A percentile compares a stretch with the other conserved stretches of the same genome.
Conservation (phyloP, 2,113 vertebrate genomes). For the Seriola dumerili region DNA sequence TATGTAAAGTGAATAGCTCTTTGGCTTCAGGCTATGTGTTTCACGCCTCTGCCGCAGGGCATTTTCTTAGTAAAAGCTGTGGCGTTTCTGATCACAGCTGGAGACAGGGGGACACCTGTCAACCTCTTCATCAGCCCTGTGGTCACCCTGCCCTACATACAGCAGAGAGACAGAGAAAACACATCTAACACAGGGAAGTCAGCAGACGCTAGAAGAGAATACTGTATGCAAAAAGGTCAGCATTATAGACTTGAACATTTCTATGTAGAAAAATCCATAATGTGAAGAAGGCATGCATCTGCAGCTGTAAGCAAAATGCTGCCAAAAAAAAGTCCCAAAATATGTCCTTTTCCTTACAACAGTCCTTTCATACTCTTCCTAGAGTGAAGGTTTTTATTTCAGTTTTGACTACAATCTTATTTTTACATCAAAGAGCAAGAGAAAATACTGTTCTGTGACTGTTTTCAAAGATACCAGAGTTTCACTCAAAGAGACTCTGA, state of each 20-base stretch:
- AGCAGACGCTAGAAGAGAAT: background rate
- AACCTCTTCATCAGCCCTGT: constrained; percentile 47
- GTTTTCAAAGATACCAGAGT: background rate
- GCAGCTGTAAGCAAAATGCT: background rate
- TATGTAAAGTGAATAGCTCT: background rate
- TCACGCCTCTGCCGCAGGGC: constrained; percentile 35
- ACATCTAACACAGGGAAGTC: background rate
- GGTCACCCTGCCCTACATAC: constrained; percentile 73
- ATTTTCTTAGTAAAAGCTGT: constrained; percentile 73
- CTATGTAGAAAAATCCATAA: background rate
- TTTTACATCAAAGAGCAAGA: background rate
- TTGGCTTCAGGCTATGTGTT: background rate
- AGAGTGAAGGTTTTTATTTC: background rate
- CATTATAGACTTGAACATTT: background rate
- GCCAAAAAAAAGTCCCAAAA: background rate
- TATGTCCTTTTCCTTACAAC: background rate
- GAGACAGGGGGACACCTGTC: constrained; percentile 69
- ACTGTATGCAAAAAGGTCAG: background rate
- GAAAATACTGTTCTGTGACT: background rate
- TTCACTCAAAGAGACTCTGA: too few species aligned
- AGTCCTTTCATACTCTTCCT: background rate
- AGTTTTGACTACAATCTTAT: background rate
- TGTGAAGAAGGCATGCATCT: background rate
- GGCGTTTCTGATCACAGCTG: constrained; percentile 72
- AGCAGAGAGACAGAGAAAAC: constrained; percentile 20